Evolutionary conservation across 1,140 invertebrate genomes (phyloP), one percentile per base, ranked within the genome.

Genomic region (Drosophila pseudoobscura): DNA sequence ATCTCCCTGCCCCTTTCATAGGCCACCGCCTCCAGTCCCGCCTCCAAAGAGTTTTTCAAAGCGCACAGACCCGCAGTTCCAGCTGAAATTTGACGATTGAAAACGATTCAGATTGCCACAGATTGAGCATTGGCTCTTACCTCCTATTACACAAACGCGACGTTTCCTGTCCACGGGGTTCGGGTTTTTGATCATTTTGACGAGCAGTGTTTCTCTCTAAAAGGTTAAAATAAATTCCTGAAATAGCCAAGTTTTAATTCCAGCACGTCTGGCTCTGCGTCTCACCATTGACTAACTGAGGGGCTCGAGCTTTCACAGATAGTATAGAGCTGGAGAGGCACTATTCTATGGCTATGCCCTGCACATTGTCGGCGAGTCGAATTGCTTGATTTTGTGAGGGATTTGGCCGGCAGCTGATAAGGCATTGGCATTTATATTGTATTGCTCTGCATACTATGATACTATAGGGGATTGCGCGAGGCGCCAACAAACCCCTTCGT

Each of bases 31-130:
- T 94, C 89, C 44, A 90, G 41, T 62, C 94, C 95, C 53, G 94
- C 93, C 8, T 92, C 90, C 24, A 94, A 80, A 2, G 93, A 92
- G 79, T 96, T 95, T 58, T 94, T 94, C 1, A 94, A 92, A 0
- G 96, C 94, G 75, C 94, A 95, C 3, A 97, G 90, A 0, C 96
- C 96, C 0, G 95, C 95, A 1, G 95, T 95, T 1, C 96, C 96
- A 7, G 95, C 96, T 84, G 29, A 8, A 76, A 74, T 35, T 49
- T 2, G 15, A 15, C 6, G 29, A 43, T 52, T 57, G 15, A 15
- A 43, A 35, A 8, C 31, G 31, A 31, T 31, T 31, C 8, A 0
- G 31, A 26, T 35, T 9, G 43, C 1, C 6, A 53, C 35, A n/a
- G 26, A 26, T 7, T 2, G 7, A 26, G 22, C n/a, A n/a, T 2